Percentiles rank a stretch among this genome's conserved stretches.
Evolutionary conservation across 2,888 invertebrate species (phyloP).

Genomic region (Euproctis similis): DNA sequence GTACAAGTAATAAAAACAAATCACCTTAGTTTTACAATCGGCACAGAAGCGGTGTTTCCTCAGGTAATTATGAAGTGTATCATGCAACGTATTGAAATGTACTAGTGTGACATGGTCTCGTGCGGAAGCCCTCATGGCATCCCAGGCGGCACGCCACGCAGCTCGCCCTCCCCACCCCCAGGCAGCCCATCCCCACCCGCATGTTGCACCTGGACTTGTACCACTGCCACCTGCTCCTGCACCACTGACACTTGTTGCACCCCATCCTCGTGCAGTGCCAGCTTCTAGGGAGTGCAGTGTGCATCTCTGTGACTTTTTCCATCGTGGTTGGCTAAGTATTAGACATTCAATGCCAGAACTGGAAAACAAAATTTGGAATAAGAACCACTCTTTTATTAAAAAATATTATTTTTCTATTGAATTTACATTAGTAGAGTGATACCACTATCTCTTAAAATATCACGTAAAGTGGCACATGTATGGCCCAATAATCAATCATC

Average conservation of each 20-base stretch:
- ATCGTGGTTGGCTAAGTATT: slow-evolving; percentile 86
- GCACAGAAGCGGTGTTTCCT: slow-evolving; percentile 95
- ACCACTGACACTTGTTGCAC: slow-evolving; percentile 53
- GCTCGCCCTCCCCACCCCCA: slow-evolving; percentile 78
- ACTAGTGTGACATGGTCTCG: slow-evolving; percentile 91
- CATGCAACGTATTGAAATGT: slow-evolving; percentile 88
- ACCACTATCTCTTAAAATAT: too few relatives aligned
- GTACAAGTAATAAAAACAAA: too few relatives aligned
- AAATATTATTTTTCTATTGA: too few relatives aligned
- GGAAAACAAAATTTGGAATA: slow-evolving; percentile 23
- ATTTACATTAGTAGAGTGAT: too few relatives aligned
- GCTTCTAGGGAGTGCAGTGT: slow-evolving; percentile 92
- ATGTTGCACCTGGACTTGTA: slow-evolving; percentile 82
- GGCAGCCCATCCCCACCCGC: slow-evolving; percentile 85
- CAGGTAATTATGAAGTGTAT: slow-evolving; percentile 91
- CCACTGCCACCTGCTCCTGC: slow-evolving; percentile 51
- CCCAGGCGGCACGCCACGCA: slow-evolving; percentile 90
- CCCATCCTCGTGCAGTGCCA: slow-evolving; percentile 84
- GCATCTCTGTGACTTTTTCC: slow-evolving; percentile 92
- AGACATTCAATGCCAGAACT: slow-evolving; percentile 85
- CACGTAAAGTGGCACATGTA: too few relatives aligned
- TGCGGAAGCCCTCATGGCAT: slow-evolving; percentile 87
- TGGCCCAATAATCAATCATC: too few relatives aligned
- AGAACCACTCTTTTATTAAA: too few relatives aligned
- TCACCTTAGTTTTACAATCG: slow-evolving; percentile 94